Conservation (phyloP, 2,113 vertebrate genomes). For the Petrocephalus microphthalmus region DNA sequence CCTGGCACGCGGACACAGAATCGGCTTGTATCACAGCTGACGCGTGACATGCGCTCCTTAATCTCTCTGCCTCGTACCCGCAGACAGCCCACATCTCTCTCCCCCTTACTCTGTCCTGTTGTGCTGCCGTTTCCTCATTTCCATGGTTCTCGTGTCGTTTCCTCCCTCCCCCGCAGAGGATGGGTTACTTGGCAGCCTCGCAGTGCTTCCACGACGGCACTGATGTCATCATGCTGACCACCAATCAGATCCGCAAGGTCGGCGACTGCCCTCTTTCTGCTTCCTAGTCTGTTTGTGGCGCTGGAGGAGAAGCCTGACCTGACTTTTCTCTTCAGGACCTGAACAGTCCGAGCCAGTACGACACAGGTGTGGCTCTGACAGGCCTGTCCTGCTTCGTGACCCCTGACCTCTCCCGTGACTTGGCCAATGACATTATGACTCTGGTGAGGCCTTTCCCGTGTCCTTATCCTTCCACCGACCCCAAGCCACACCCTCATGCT, state of each 20-base stretch:
- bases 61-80: not conserved
- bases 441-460: slow-evolving; percentile 66
- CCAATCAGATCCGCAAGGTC: slow-evolving; percentile 98
- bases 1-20: not conserved
- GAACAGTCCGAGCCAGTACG: slow-evolving; percentile 97
- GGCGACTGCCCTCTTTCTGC: slow-evolving; percentile 14
- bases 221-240: slow-evolving; percentile 97
- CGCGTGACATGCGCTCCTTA: not conserved
- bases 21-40: not conserved
- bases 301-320: not conserved
- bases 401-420: slow-evolving; percentile 91
- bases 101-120: not conserved
- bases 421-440: slow-evolving; percentile 98
- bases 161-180: slow-evolving; percentile 61
- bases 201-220: slow-evolving; percentile 98
- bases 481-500: not conserved
- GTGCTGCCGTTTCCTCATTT: not conserved
- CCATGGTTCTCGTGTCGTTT: not conserved
- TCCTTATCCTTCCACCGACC: not conserved
- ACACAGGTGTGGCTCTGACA: slow-evolving; percentile 98
- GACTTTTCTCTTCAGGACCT: slow-evolving; percentile 70
- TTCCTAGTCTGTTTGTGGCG: not conserved
- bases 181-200: slow-evolving; percentile 94
- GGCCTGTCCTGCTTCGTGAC: slow-evolving; percentile 98
- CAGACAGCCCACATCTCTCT: not conserved